Evolutionary conservation across 1,140 invertebrate genomes (phyloP).

Genomic region (Ceratosolen solmsi): DNA sequence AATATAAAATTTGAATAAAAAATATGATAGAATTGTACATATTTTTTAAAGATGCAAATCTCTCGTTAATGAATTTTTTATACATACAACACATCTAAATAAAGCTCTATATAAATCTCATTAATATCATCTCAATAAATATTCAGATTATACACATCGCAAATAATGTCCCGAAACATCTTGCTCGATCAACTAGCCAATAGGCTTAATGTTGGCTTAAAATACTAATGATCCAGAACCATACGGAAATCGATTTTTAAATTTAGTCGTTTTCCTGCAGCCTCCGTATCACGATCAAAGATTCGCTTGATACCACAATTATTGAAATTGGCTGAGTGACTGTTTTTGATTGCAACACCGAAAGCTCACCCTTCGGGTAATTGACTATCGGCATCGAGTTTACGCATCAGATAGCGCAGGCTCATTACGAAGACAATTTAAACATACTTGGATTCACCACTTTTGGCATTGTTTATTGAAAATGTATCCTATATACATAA

Average conservation of each 20-base stretch:
- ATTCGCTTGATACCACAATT: neutral
- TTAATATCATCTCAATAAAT: too few species aligned
- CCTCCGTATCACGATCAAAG: neutral
- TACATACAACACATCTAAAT: too few species aligned
- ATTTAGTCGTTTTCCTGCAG: neutral
- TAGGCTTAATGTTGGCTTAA: neutral
- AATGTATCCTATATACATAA: too few species aligned
- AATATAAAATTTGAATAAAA: too few species aligned
- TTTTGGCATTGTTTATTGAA: neutral
- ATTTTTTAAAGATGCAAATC: too few species aligned
- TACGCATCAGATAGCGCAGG: neutral
- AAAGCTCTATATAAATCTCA: too few species aligned
- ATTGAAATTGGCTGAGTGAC: conserved; percentile 36
- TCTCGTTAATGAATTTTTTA: too few species aligned
- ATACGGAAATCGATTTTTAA: neutral
- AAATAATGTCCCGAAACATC: too few species aligned
- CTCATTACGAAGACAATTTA: conserved; percentile 28
- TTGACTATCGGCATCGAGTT: conserved; percentile 3
- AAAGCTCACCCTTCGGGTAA: neutral
- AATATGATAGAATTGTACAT: too few species aligned
- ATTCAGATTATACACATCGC: too few species aligned
- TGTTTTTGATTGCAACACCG: conserved; percentile 3
- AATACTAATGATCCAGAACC: neutral
- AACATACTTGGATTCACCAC: neutral
- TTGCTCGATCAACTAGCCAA: too few species aligned